phyloP scores from a whole-genome alignment of 2,888 invertebrate species.

The Sussaba pulchella region DNA sequence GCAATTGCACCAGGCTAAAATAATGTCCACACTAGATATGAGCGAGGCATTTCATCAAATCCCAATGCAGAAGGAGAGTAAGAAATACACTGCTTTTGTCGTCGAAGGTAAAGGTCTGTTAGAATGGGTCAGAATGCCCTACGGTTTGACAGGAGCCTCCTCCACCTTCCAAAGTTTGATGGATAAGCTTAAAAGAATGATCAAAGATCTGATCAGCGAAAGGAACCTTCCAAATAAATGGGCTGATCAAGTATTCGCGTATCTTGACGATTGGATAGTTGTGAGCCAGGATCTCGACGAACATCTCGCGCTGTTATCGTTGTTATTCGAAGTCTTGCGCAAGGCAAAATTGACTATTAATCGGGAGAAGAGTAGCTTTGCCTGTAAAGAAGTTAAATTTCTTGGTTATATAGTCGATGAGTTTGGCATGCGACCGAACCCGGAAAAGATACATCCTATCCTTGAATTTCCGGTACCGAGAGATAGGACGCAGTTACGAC shows the following conservation, averaged over 20 bases:
- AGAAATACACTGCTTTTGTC: conserved; percentile 52
- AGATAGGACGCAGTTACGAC: neutral
- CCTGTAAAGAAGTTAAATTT: no score
- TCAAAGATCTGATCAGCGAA: conserved; percentile 43
- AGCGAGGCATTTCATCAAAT: conserved; percentile 62
- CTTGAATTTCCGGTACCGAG: neutral
- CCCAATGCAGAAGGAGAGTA: conserved; percentile 53
- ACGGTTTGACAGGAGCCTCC: conserved; percentile 59
- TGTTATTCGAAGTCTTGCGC: neutral
- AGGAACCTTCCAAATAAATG: conserved; percentile 9
- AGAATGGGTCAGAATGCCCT: conserved; percentile 63
- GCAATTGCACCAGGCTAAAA: conserved; percentile 54
- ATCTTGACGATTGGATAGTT: conserved; percentile 5
- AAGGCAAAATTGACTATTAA: neutral
- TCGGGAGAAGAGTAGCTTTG: neutral
- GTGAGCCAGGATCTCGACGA: conserved; percentile 16
- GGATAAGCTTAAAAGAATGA: conserved; percentile 45
- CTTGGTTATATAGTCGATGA: neutral
- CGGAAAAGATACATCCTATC: neutral
- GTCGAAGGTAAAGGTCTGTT: conserved; percentile 34
- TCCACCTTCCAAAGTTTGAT: conserved; percentile 61
- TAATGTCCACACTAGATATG: conserved; percentile 55
- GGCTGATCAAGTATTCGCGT: conserved; percentile 1
- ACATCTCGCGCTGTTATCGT: neutral
- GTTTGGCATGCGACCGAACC: conserved; percentile 8